phyloP scores from a whole-genome alignment of 1,140 invertebrate species.

The Drosophila athabasca region DNA sequence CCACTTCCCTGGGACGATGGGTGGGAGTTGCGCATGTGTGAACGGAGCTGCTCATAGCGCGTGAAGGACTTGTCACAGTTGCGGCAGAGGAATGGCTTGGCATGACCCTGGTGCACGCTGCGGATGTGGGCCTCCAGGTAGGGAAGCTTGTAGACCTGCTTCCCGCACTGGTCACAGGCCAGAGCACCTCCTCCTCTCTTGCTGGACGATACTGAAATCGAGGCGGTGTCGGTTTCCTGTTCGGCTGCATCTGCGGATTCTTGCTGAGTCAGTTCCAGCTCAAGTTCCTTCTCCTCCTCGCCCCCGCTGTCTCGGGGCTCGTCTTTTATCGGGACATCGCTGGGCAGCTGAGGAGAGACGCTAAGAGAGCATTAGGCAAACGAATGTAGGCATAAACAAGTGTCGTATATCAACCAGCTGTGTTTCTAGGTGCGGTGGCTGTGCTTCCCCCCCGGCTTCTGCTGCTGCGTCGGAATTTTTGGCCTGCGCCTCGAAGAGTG shows the following conservation, averaged over 20 bases:
- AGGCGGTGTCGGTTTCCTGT: neutral
- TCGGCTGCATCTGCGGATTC: conserved; percentile 13
- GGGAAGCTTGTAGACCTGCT: conserved; percentile 74
- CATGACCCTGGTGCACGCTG: conserved; percentile 69
- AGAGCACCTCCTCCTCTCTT: conserved; percentile 32
- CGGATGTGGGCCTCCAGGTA: conserved; percentile 77
- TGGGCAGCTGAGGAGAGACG: conserved; percentile 34
- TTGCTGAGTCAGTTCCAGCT: neutral
- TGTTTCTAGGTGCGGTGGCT: neutral
- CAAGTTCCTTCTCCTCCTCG: neutral
- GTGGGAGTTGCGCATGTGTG: conserved; percentile 61
- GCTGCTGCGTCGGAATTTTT: too few relatives aligned
- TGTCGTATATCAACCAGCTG: neutral
- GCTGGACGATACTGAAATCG: neutral
- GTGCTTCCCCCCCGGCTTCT: neutral
- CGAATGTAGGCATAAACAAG: too few relatives aligned
- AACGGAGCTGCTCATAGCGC: conserved; percentile 71
- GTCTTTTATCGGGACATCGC: conserved; percentile 44
- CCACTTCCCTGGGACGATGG: conserved; percentile 11
- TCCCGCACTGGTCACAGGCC: conserved; percentile 70
- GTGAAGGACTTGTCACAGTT: conserved; percentile 69
- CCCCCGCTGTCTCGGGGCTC: conserved; percentile 44
- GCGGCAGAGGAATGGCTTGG: conserved; percentile 70
- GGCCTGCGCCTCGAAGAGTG: neutral
- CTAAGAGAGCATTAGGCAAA: conserved; percentile 32